phyloP scores from a whole-genome alignment of 2,797 vertebrate genomes.

The Propithecus deckenii region DNA sequence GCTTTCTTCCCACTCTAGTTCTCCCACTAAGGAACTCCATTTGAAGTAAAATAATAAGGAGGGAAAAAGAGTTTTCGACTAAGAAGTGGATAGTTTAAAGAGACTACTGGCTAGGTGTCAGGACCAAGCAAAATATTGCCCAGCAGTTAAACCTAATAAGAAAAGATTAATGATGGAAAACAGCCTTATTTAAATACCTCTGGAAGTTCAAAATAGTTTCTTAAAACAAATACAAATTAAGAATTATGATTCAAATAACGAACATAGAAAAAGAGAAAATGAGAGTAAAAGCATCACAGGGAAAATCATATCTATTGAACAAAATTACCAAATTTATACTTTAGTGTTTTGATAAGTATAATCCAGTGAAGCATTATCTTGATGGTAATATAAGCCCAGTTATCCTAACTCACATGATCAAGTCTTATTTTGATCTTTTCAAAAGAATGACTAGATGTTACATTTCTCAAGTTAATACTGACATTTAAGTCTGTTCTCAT shows the following conservation, averaged over 20 bases:
- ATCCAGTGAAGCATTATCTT: neutral
- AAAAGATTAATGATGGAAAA: conserved; percentile 16
- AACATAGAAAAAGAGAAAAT: neutral
- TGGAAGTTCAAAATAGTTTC: neutral
- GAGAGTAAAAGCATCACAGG: neutral
- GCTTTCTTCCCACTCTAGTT: neutral
- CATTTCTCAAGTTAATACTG: neutral
- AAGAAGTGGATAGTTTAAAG: neutral
- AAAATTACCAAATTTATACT: conserved; percentile 48
- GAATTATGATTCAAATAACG: conserved; percentile 22
- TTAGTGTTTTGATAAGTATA: neutral
- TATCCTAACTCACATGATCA: neutral
- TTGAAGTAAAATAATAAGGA: conserved; percentile 47
- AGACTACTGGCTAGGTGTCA: neutral
- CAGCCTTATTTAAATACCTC: neutral
- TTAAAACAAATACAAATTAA: conserved; percentile 12
- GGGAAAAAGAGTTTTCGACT: neutral
- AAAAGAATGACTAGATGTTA: conserved; percentile 30
- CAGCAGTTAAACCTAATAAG: neutral
- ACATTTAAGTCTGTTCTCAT: conserved; percentile 49
- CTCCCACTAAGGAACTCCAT: neutral
- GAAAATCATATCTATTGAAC: neutral
- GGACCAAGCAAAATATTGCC: neutral
- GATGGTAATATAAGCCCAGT: neutral
- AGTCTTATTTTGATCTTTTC: conserved; percentile 31